Base-by-base conservation (phyloP, 2,888 invertebrate genomes). In the Apodemia mormo region DNA sequence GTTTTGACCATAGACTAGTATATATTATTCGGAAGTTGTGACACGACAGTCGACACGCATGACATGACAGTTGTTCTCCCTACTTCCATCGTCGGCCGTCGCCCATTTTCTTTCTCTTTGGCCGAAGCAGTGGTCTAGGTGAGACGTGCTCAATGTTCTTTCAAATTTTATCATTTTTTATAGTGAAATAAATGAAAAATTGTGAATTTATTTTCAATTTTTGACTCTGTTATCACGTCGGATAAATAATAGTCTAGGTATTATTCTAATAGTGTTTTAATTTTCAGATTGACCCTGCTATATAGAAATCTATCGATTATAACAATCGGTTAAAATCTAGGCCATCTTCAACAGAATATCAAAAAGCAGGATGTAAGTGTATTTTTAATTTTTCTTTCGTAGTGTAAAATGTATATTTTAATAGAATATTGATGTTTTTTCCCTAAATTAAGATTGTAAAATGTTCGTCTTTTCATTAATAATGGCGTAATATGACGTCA, bases 71-170 rank as follows among this genome's bases (percentile, higher is more conserved):
- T 22, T 22, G 22, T 22, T 22, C 22, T 22, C 22, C 22, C 22
- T 22, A 22, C 22, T 22, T 22, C 22, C 22, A 0, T 22, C 22
- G 22, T 22, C 22, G 0, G 22, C 22, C 22, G 54, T n/a, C 54
- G 22, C 6, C 30, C 22, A 6, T 78, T 81, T 79, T 82, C 80
- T 76, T 76, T 83, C 84, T 85, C 85, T 89, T 82, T 80, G 67
- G 74, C 72, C 73, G 72, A 77, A 85, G 92, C 92, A 90, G 92
- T 86, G 92, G 91, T 88, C 82, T 71, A 90, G 92, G 92, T 92
- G 79, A 85, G 92, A 85, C 83, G 92, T 83, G 79, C 80, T 77
- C 30, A 45, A 8, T 40, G 40, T 37, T 22, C 22, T 22, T 22
- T 22, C 37, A 37, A 1, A 7, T 45, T 45, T 3, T 64, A 69